Base-by-base conservation (phyloP, 2,797 vertebrate species). In the Cuniculus paca region DNA sequence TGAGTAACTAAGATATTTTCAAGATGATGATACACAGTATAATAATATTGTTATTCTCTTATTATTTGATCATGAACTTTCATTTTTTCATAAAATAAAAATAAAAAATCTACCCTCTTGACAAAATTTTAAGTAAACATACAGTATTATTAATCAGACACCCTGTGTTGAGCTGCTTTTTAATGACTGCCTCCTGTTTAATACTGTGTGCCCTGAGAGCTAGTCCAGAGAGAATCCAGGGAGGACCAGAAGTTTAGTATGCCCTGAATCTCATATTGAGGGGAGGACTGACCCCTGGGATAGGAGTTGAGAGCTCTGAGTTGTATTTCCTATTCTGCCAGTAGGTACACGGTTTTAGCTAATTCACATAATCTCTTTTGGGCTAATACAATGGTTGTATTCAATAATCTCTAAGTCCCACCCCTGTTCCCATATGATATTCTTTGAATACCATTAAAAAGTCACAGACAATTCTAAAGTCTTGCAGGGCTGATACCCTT, bases 371-470 rank as follows among this genome's bases (percentile, higher is more conserved):
- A 34, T 85, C 36, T 94, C 65, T 96, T 83, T 83, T 65, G 4
- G 52, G 65, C 12, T 80, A 74, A 63, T 22, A 50, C 39, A 4
- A 3, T 54, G 13, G 86, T 54, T 94, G 74, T 75, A 61, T 70
- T 83, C 36, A 17, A 77, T 81, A 68, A 80, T 52, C 6, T 81
- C 77, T 68, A 81, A 96, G 78, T 85, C 26, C 19, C 54, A 95
- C 45, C 16, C 17, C 39, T 42, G 80, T 85, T 78, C 88, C 86
- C 77, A 88, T 60, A 86, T 42, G 24, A n/a, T 61, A 12, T 83
- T 50, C 54, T 83, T 72, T 72, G 77, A 88, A 85, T n/a, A 45
- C 34, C 42, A 65, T 36, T 95, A 85, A 75, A 36, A 92, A 95
- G 56, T 11, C 36, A 56, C 11, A 4, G 52, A 72, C 5, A 84